Conservation (phyloP, 37 sponge, comb jelly and placozoan species). For the Halisarca cf. caerulea region DNA sequence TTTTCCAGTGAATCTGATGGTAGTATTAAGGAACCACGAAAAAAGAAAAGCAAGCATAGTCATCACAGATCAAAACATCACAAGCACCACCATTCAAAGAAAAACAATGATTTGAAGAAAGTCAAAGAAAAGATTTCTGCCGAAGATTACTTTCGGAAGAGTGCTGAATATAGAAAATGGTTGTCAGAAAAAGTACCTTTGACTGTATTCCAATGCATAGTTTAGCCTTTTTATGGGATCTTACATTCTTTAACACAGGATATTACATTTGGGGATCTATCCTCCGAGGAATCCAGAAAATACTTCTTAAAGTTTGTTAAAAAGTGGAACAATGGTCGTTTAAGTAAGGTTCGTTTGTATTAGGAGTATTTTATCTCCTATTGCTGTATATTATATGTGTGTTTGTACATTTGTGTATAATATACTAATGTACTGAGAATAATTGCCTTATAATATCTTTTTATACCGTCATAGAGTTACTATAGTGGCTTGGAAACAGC, state of each 20-base stretch:
- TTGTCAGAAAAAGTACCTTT: constrained; percentile 73
- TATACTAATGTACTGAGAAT: not conserved
- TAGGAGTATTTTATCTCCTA: not conserved
- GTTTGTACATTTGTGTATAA: not conserved
- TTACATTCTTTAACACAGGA: constrained; percentile 29
- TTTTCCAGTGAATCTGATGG: no score
- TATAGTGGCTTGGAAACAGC: constrained; percentile 68
- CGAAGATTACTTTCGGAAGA: constrained; percentile 76
- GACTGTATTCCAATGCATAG: not conserved
- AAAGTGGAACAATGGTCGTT: constrained; percentile 74
- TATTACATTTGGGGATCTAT: constrained; percentile 66
- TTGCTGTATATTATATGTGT: constrained; percentile 9
- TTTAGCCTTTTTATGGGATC: not conserved
- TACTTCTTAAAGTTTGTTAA: constrained; percentile 80
- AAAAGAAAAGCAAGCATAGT: no score
- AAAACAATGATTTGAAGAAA: no score
- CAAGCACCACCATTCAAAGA: constrained; percentile 1
- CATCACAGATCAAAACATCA: not conserved
- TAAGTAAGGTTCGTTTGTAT: constrained; percentile 52
- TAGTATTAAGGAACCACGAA: no score
- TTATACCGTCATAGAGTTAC: constrained; percentile 45
- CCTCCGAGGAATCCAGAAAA: constrained; percentile 65
- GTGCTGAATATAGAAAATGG: constrained; percentile 84
- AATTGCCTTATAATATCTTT: not conserved
- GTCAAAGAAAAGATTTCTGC: constrained; percentile 49